Evolutionary conservation across 2,888 invertebrate genomes (phyloP), one percentile per base, ranked within the genome.

Genomic region (Trissoscelio sp.): DNA sequence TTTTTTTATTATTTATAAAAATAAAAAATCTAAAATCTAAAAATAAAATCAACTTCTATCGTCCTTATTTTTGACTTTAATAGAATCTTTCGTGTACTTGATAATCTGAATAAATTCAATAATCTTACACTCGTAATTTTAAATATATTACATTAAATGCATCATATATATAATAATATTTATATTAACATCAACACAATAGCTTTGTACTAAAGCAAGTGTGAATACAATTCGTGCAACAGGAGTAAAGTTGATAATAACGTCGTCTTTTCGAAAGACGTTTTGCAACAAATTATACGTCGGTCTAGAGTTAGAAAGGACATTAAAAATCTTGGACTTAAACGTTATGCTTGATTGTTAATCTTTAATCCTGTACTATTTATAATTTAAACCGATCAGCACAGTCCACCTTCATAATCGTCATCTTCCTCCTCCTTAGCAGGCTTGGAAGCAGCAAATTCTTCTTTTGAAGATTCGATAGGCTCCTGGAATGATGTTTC

Each of bases 361-460:
- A 16, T 70, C 24, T 9, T 48, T 78, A 37, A 16, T 70, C 24
- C n/a, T 18, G 62, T 42, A 55, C 62, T 75, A 70, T 57, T 22
- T 53, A 5, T 39, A 11, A 14, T 18, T 58, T 70, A 67, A 79
- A 55, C 37, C 34, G 53, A 86, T 87, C 86, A 87, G 78, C 87
- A 87, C 46, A 87, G 79, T 28, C 86, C 85, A 4, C 82, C 86
- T 78, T 86, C 86, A 34, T 86, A 85, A n/a, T 87, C 86, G 9
- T 86, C 86, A 12, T 87, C 85, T 22, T 85, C 86, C 53, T 84
- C 85, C 12, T 84, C 83, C 84, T 46, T 78, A 42, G 70, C 22
- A 44, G 67, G 70, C 22, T 53, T 20, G 16, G 60, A 42, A 55
- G 24, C 7, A 31, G 83, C n/a, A 74, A 46, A 6, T 74, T 62